Evolutionary conservation across 2,113 vertebrate species (phyloP).

Genomic region (Gobio gobio): DNA sequence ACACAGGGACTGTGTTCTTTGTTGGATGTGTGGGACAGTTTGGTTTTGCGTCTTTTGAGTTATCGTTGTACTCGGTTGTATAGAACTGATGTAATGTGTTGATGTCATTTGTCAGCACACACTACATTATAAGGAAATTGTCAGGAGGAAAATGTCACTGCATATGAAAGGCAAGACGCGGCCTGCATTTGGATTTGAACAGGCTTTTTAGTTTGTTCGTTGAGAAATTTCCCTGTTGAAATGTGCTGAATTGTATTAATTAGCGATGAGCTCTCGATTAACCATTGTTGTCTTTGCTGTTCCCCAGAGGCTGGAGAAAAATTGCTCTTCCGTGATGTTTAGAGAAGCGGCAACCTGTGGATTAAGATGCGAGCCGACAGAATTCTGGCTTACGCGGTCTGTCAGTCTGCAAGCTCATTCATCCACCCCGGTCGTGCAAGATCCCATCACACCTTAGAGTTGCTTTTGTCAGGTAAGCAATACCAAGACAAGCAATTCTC

Average conservation of each 20-base stretch:
- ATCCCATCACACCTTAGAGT: conserved; percentile 46
- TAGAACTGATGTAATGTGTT: conserved; percentile 25
- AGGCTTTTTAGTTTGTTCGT: not conserved
- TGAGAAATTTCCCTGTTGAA: conserved; percentile 13
- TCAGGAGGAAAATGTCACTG: conserved; percentile 17
- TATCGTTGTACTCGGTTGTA: conserved; percentile 3
- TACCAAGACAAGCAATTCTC: conserved; percentile 37
- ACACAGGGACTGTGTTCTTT: conserved; percentile 43
- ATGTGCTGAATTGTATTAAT: conserved; percentile 31
- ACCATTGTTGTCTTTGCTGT: conserved; percentile 19
- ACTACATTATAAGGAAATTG: conserved; percentile 25
- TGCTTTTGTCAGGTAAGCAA: conserved; percentile 45
- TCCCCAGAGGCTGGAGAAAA: conserved; percentile 6
- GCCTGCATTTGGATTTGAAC: not conserved
- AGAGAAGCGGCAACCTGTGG: conserved; percentile 8
- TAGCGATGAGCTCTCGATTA: conserved; percentile 23
- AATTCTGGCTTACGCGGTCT: conserved; percentile 25
- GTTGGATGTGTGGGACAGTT: conserved; percentile 38
- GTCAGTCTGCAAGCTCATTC: conserved; percentile 47
- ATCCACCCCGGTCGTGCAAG: conserved; percentile 30
- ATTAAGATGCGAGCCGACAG: conserved; percentile 13
- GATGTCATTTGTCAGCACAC: conserved; percentile 42
- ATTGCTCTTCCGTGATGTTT: conserved; percentile 21
- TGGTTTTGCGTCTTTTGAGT: conserved; percentile 40
- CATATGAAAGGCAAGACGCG: conserved; percentile 4